Evolutionary conservation across 2,888 invertebrate species (phyloP), one percentile per base, ranked within the genome.

Genomic region (Rhagium mordax): DNA sequence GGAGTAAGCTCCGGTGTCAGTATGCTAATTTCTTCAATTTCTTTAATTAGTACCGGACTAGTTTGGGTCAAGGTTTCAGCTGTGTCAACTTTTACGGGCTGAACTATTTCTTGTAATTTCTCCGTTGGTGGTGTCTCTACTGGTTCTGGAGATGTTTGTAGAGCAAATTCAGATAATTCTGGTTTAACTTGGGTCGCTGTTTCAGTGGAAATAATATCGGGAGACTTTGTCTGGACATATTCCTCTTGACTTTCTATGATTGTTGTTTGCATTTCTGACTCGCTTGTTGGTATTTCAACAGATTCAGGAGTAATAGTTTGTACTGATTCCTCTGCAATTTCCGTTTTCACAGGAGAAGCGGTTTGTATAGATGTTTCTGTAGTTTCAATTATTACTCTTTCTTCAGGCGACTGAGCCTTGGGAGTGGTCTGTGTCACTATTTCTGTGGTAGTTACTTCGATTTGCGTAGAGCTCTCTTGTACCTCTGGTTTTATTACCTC

Each of bases 21-120:
- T 48, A 79, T 76, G 20, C 78, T 60, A 13, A 78, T 16, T 57
- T 81, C 81, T 13, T 71, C 74, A 2, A 77, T 16, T 55, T 86
- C 91, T 69, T 77, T 74, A 8, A 89, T 87, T 15, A 89, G 85
- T 76, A 91, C 89, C 2, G 94, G 92, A 24, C 91, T 90, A 13
- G 94, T 93, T 86, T 93, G 89, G 78, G 89, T 87, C 53, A 87
- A 75, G 15, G 85, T 77, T 85, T 90, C 87, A 81, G 85, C 77
- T 79, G 86, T 88, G 79, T 81, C 78, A 41, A 66, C 57, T 78
- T 83, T 74, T 85, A 83, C 61, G 82, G 84, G 41, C 71, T 57
- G 59, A 1, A 65, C 48, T n/a, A 60, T 10, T 61, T 53, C 57
- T 33, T 53, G 70, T 68, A 47, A 20, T 62, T 77, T 61, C 67